Base-by-base conservation (phyloP, 2,888 invertebrate genomes). In the Lepidonotus clava region DNA sequence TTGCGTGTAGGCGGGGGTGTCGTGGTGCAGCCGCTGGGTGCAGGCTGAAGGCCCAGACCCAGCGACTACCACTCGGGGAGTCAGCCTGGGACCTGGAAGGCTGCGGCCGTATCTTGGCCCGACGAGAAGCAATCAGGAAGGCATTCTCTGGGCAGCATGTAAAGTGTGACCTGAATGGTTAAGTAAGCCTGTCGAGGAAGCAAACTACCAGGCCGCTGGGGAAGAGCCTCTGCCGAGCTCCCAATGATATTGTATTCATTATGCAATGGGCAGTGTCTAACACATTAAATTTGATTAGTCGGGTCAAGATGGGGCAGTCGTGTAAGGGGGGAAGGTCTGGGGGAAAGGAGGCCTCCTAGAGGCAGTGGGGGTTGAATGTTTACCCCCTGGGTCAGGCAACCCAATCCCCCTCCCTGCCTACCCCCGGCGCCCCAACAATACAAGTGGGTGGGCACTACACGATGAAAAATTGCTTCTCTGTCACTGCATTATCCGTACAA, bases 181-280 rank as follows among this genome's bases (percentile, higher is more conserved):
- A 83, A 41, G 32, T 18, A 32, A 0, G 83, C 83, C 83, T 32
- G 28, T 14, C 28, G 38, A 56, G 84, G 84, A 84, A 84, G 36
- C 53, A 51, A 53, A 4, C 56, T 36, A 56, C 51, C 53, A 84
- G 56, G 11, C 56, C 51, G 24, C 76, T 28, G 28, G 76, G 76
- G 61, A 38, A 61, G 24, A 32, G 28, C 2, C 24, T 32, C 28
- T 32, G 28, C 61, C 24, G n/a, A 61, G 76, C 76, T 28, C 21
- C 36, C 34, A 76, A 40, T 38, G 76, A 76, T 84, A 56, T 51
- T 84, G 84, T 84, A 53, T 84, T 53, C 53, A 51, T 84, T 84
- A 84, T 56, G 84, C 84, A 84, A 84, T 84, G 32, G 56, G 84
- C 84, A 36, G 56, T 56, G 56, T 84, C 84, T 84, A 84, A 84